phyloP scores from a whole-genome alignment of 1,140 invertebrate genomes.

The Ditylenchus dipsaci region DNA sequence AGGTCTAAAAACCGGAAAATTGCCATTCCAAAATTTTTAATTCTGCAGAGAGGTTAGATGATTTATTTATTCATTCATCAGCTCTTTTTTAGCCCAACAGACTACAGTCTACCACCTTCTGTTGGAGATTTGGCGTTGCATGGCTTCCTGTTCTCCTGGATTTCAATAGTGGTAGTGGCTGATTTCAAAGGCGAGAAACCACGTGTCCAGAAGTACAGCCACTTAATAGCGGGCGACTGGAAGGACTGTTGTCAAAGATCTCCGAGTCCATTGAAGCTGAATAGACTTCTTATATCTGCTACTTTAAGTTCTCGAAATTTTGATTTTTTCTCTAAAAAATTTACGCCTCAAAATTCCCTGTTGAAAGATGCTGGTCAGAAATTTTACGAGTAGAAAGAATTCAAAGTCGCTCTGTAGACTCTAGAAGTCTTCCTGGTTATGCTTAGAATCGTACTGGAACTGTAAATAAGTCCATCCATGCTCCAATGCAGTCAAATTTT shows the following conservation, averaged over 20 bases:
- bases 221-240: background rate
- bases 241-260: background rate
- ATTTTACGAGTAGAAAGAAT: background rate
- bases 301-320: too few relatives aligned
- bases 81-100: too few relatives aligned
- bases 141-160: slow-evolving; percentile 50
- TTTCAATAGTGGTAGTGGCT: slow-evolving; percentile 57
- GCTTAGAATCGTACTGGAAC: background rate
- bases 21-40: too few relatives aligned
- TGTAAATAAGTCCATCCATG: too few relatives aligned
- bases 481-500: too few relatives aligned
- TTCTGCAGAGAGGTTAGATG: too few relatives aligned
- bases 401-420: background rate
- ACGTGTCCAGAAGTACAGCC: slow-evolving; percentile 36
- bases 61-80: too few relatives aligned
- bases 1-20: too few relatives aligned
- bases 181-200: slow-evolving; percentile 53
- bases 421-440: background rate
- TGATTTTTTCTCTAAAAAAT: slow-evolving; percentile 2
- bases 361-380: background rate
- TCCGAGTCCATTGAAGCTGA: background rate
- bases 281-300: background rate
- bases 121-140: slow-evolving; percentile 52
- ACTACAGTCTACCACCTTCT: slow-evolving; percentile 12
- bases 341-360: background rate